These are phyloP conservation scores for Mythimna vitellina DNA, from an alignment of 2,888 invertebrate genomes.

Conservation along the genomic window DNA sequence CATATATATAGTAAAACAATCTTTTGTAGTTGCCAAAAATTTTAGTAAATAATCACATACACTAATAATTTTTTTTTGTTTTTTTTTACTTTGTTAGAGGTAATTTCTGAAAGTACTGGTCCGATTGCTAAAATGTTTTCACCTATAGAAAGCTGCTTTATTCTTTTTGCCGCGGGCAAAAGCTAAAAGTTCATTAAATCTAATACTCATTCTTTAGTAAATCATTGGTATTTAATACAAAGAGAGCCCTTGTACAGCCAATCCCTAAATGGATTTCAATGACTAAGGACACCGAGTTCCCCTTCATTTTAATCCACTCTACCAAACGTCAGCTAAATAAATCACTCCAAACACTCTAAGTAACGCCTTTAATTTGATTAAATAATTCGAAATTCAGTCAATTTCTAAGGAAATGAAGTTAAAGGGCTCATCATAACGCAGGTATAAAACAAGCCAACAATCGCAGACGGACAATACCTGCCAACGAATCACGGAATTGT, in stretches of 20 bases:
- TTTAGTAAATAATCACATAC: background rate
- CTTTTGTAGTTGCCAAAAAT: background rate
- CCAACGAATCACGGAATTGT: conserved; percentile 76
- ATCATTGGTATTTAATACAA: conserved; percentile 14
- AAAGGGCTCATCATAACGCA: conserved; percentile 59
- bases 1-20: too few relatives aligned
- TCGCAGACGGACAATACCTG: conserved; percentile 68
- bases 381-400: conserved; percentile 47
- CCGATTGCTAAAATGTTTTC: too few relatives aligned
- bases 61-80: too few relatives aligned
- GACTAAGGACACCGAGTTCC: conserved; percentile 16
- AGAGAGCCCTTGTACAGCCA: conserved; percentile 9
- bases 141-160: too few relatives aligned
- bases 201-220: conserved; percentile 10
- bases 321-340: conserved; percentile 39
- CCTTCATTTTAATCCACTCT: conserved; percentile 45
- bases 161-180: too few relatives aligned
- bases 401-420: conserved; percentile 59
- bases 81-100: too few relatives aligned
- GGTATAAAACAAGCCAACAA: conserved; percentile 57
- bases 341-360: conserved; percentile 34
- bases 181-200: background rate
- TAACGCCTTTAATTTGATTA: conserved; percentile 49
- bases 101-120: too few relatives aligned
- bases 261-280: conserved; percentile 35